Percentiles rank a stretch among this genome's conserved stretches.
Conservation (phyloP, 2,888 invertebrate species). For the Villa cingulata region DNA sequence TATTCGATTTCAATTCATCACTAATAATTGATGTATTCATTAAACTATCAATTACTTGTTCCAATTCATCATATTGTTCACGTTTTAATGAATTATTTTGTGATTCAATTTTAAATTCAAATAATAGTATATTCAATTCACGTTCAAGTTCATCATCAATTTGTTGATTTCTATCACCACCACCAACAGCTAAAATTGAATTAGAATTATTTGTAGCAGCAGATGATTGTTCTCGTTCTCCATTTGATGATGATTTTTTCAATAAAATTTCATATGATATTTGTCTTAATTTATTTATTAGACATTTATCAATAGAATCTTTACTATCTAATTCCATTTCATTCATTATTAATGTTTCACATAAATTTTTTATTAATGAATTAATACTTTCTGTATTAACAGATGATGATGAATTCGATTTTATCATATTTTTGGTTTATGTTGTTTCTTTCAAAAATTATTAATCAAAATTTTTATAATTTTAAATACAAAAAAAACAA, state of each 20-base stretch:
- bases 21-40: conserved; percentile 17
- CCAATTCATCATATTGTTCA: conserved; percentile 18
- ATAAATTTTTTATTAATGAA: conserved; percentile 20
- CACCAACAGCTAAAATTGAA: too few relatives aligned
- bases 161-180: too few relatives aligned
- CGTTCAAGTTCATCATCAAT: conserved; percentile 17
- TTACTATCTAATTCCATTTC: too few relatives aligned
- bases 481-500: too few relatives aligned
- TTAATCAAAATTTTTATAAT: too few relatives aligned
- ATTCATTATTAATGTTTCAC: conserved; percentile 15
- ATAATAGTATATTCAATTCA: conserved; percentile 20
- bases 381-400: conserved; percentile 20
- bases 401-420: too few relatives aligned
- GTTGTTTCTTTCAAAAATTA: too few relatives aligned
- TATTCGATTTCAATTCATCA: conserved; percentile 17
- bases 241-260: conserved; percentile 19
- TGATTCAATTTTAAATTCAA: conserved; percentile 21
- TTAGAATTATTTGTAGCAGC: too few relatives aligned
- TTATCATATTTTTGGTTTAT: too few relatives aligned
- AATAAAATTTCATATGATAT: conserved; percentile 22
- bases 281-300: conserved; percentile 14
- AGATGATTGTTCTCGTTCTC: conserved; percentile 12
- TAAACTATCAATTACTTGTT: conserved; percentile 18
- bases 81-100: conserved; percentile 15
- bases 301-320: too few relatives aligned